A percentile compares a stretch with the other conserved stretches of the same genome.
Conservation (phyloP, 1,140 invertebrate species). For the Psix sp. region DNA sequence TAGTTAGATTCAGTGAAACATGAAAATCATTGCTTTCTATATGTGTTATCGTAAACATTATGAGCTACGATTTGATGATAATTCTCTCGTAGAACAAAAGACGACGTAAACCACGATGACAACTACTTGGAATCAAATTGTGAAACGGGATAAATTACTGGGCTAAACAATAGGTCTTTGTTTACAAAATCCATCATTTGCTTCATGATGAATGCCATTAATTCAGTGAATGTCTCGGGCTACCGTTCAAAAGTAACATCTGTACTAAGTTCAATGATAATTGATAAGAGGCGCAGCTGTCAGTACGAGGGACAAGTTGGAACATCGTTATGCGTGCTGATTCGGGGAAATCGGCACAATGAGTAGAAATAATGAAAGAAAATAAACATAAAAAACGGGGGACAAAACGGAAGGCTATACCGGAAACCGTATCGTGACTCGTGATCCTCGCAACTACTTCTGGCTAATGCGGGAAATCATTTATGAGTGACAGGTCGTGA, state of each 20-base stretch:
- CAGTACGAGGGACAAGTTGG: background rate
- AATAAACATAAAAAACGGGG: slow-evolving; percentile 5
- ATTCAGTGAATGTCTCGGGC: slow-evolving; percentile 7
- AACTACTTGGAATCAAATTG: slow-evolving; percentile 16
- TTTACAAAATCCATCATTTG: slow-evolving; percentile 24
- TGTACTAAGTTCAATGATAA: slow-evolving; percentile 22
- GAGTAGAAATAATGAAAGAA: slow-evolving; percentile 12
- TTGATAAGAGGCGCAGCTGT: slow-evolving; percentile 42
- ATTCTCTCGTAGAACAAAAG: no score
- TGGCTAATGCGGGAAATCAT: slow-evolving; percentile 54
- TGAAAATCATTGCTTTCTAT: no score
- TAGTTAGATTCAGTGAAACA: no score
- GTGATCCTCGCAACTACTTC: slow-evolving; percentile 41
- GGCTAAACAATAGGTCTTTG: slow-evolving; percentile 20
- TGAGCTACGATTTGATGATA: no score
- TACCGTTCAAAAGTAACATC: slow-evolving; percentile 7
- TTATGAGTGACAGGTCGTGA: slow-evolving; percentile 56
- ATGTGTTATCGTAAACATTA: no score
- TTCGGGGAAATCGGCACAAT: slow-evolving; percentile 36
- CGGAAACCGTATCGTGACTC: slow-evolving; percentile 57
- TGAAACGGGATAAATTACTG: slow-evolving; percentile 9
- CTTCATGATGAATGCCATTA: slow-evolving; percentile 14
- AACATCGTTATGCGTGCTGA: slow-evolving; percentile 18
- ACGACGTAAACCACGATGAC: background rate
- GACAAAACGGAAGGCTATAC: slow-evolving; percentile 21